A percentile compares a stretch with the other conserved stretches of the same genome.
Conservation (phyloP, 2,797 vertebrate species). For the Gambelia wislizenii region DNA sequence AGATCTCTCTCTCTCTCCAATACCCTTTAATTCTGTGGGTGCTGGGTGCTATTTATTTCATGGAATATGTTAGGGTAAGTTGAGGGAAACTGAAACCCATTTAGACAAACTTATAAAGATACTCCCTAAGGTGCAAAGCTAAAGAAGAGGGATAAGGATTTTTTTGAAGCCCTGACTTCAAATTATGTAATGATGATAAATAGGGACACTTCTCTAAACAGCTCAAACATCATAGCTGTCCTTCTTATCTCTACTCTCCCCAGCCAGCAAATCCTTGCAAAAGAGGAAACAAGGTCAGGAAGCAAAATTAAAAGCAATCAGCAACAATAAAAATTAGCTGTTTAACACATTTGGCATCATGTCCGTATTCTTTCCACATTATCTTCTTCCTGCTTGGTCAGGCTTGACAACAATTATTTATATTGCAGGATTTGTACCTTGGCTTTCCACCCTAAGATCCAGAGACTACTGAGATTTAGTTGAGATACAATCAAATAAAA, state of each 20-base stretch:
- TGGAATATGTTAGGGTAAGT: neutral
- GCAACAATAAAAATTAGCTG: neutral
- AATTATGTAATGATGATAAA: neutral
- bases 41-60: neutral
- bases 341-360: neutral
- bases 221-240: neutral
- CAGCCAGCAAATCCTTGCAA: neutral
- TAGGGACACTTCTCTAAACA: neutral
- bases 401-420: neutral
- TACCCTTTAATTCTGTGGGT: neutral
- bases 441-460: neutral
- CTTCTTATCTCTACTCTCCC: neutral
- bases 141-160: neutral
- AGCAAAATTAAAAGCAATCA: neutral
- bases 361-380: neutral
- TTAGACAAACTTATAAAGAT: neutral
- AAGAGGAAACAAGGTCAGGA: no score
- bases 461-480: neutral
- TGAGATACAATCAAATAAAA: neutral
- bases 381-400: neutral
- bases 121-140: neutral
- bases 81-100: neutral
- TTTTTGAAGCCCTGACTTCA: neutral
- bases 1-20: neutral
- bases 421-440: neutral